Evolutionary conservation across 2,113 vertebrate genomes (phyloP).

Genomic region (Miniopterus natalensis): DNA sequence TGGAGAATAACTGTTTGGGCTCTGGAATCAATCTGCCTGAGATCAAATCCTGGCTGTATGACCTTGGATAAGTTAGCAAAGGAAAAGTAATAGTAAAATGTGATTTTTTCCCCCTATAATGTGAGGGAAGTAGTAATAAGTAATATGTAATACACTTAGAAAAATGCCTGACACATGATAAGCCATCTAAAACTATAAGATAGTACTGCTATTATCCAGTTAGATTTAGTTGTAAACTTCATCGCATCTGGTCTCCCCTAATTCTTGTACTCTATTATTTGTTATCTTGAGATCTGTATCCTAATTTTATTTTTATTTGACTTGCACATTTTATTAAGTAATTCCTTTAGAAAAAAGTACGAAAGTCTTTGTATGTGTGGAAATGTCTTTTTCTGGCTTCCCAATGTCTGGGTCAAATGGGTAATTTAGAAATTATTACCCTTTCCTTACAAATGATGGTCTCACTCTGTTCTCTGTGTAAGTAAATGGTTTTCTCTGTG

Average conservation of each 20-base stretch:
- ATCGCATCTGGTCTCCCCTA: neutral
- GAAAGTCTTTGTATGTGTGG: slow-evolving; percentile 14
- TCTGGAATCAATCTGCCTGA: slow-evolving; percentile 34
- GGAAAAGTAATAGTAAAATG: neutral
- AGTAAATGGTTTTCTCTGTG: neutral
- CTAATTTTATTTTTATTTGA: slow-evolving; percentile 61
- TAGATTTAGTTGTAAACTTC: neutral
- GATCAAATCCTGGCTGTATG: neutral
- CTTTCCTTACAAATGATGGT: neutral
- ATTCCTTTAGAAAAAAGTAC: slow-evolving; percentile 34
- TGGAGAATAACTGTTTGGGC: neutral
- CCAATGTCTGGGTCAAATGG: neutral
- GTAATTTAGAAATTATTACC: slow-evolving; percentile 25
- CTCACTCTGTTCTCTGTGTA: neutral
- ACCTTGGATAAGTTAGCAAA: neutral
- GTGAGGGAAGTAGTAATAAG: neutral
- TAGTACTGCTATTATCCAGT: neutral
- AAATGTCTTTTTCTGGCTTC: neutral
- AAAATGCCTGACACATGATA: neutral
- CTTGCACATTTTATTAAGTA: neutral
- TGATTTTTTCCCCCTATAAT: neutral
- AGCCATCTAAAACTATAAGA: neutral
- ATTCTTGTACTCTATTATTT: neutral
- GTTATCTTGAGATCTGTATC: slow-evolving; percentile 18
- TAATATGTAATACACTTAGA: neutral